Conservation (phyloP, 2,888 invertebrate species). For the Leptinotarsa peninsularis region DNA sequence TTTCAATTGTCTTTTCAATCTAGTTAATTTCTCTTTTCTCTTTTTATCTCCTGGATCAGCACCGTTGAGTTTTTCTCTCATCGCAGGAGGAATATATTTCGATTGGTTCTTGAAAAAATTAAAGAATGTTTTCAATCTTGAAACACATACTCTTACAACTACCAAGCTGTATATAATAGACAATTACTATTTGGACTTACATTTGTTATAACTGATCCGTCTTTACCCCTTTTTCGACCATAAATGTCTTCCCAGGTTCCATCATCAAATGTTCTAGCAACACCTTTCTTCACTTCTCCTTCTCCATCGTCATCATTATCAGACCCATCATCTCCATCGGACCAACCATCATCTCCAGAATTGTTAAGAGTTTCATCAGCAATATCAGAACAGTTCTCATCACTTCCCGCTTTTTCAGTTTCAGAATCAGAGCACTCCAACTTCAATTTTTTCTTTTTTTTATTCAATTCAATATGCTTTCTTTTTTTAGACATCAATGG, state of each 20-base stretch:
- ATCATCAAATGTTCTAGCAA: conserved; percentile 47
- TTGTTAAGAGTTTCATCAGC: conserved; percentile 9
- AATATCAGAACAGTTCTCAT: not conserved
- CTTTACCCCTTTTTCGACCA: conserved; percentile 83
- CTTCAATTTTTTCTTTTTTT: conserved; percentile 31
- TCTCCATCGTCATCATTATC: conserved; percentile 45
- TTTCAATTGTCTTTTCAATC: conserved; percentile 85
- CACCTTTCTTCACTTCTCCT: conserved; percentile 33
- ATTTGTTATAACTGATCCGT: conserved; percentile 79
- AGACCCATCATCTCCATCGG: conserved; percentile 38
- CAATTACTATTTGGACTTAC: conserved; percentile 60
- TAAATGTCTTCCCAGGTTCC: conserved; percentile 91
- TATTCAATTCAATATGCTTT: not conserved
- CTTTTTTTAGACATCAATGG: not conserved
- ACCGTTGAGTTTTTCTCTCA: conserved; percentile 70
- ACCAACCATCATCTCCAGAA: conserved; percentile 35
- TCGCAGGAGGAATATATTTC: conserved; percentile 87
- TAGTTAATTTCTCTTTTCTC: conserved; percentile 72
- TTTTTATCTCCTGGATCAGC: conserved; percentile 62
- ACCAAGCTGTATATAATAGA: too few species aligned
- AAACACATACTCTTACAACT: too few species aligned
- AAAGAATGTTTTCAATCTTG: not conserved
- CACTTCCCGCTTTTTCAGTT: conserved; percentile 19
- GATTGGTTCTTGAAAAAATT: conserved; percentile 54
- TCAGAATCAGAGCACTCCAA: conserved; percentile 2